Conservation (phyloP, 1,140 invertebrate species). For the Cylas formicarius region DNA sequence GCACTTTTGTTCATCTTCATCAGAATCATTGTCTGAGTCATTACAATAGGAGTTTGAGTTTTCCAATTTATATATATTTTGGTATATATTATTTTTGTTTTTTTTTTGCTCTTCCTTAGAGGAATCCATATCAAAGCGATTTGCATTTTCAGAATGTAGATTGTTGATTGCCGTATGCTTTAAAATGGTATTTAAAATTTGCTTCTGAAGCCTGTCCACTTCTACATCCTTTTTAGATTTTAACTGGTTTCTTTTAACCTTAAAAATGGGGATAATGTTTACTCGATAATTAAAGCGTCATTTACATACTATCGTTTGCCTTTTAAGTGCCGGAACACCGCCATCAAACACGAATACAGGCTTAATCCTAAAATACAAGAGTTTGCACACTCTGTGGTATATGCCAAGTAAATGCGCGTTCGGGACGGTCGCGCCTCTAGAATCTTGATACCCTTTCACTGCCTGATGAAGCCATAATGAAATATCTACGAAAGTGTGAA, state of each 20-base stretch:
- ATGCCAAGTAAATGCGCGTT: conserved; percentile 92
- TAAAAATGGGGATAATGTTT: conserved; percentile 10
- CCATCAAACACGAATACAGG: conserved; percentile 99
- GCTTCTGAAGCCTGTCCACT: conserved; percentile 62
- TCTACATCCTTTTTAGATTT: conserved; percentile 67
- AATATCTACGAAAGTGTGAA: conserved; percentile 61
- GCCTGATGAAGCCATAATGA: conserved; percentile 99
- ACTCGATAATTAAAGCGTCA: neutral
- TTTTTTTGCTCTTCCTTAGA: too few species aligned
- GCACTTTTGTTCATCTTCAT: conserved; percentile 38
- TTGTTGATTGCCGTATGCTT: conserved; percentile 55
- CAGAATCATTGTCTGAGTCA: conserved; percentile 13
- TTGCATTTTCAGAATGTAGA: conserved; percentile 46
- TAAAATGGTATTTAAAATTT: conserved; percentile 54
- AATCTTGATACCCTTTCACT: conserved; percentile 88
- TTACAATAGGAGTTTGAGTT: too few species aligned
- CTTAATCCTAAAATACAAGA: conserved; percentile 91
- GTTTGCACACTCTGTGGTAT: conserved; percentile 90
- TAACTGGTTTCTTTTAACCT: conserved; percentile 70
- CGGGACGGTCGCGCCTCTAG: conserved; percentile 66
- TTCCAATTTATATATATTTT: too few species aligned
- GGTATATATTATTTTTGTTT: conserved; percentile 56
- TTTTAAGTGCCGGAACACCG: conserved; percentile 81
- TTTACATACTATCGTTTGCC: conserved; percentile 80
- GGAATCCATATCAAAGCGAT: too few species aligned